Evolutionary conservation across 2,113 vertebrate genomes (phyloP).

Genomic region (Chaetorhynchus papuensis): DNA sequence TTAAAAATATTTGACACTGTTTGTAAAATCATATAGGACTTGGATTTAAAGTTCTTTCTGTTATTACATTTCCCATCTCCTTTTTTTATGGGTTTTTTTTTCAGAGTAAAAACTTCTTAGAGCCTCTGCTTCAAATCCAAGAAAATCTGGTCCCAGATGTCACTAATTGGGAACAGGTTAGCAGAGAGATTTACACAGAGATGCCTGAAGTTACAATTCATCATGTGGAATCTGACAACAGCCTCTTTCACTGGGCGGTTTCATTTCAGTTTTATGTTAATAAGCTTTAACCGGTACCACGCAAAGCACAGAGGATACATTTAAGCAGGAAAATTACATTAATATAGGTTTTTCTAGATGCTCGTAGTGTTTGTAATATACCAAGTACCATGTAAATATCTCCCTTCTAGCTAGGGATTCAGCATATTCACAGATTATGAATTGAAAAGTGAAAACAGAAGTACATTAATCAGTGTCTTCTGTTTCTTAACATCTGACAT

Average conservation of each 20-base stretch:
- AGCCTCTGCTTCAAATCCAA: constrained; percentile 34
- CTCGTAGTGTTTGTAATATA: background rate
- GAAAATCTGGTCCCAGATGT: constrained; percentile 44
- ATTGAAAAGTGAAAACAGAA: background rate
- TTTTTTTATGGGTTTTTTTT: background rate
- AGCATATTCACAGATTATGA: background rate
- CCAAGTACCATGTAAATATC: background rate
- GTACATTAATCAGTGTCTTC: background rate
- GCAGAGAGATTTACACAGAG: background rate
- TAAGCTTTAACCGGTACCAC: background rate
- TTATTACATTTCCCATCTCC: constrained; percentile 8
- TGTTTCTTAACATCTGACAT: background rate
- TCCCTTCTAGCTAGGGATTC: background rate
- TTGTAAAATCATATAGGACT: background rate
- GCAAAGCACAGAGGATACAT: background rate
- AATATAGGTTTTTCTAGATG: background rate
- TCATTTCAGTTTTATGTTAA: background rate
- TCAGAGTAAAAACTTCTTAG: background rate
- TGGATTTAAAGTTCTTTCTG: background rate
- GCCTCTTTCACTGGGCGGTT: constrained; percentile 7
- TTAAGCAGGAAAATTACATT: background rate
- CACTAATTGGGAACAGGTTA: constrained; percentile 70
- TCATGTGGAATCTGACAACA: constrained; percentile 20
- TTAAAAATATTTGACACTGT: background rate
- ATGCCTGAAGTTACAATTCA: constrained; percentile 17